These are phyloP conservation scores for Mythimna vitellina DNA, from an alignment of 2,888 invertebrate species.

Conservation along the genomic window DNA sequence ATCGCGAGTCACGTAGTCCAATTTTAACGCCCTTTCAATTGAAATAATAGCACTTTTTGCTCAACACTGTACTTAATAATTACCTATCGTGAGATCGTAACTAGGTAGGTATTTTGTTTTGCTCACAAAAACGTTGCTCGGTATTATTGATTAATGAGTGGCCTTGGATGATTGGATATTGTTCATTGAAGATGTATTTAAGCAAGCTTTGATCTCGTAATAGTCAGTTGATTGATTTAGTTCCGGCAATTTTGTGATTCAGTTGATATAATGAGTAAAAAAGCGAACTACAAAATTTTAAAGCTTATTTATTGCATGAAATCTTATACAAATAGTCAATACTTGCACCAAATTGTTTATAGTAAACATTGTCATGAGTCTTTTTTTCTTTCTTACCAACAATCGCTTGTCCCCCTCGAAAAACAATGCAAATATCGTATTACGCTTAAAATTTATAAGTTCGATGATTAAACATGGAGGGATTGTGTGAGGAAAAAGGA, in stretches of 20 bases:
- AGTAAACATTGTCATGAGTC: no score
- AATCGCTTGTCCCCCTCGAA: no score
- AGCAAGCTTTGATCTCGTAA: conserved; percentile 15
- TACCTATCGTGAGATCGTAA: conserved; percentile 21
- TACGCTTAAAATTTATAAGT: no score
- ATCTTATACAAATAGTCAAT: neutral
- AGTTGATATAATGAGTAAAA: conserved; percentile 3
- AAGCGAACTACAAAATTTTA: neutral
- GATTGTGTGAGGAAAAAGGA: no score
- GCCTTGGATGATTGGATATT: conserved; percentile 32
- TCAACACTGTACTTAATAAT: conserved; percentile 40
- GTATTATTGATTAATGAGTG: conserved; percentile 7
- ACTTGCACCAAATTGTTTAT: no score
- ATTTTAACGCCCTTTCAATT: conserved; percentile 47
- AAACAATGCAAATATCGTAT: no score
- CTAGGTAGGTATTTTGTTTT: conserved; percentile 4
- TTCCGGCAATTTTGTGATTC: conserved; percentile 6
- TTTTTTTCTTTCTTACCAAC: no score
- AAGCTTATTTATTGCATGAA: neutral
- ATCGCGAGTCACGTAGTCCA: conserved; percentile 46
- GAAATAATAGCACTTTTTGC: conserved; percentile 54
- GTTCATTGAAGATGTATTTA: conserved; percentile 30
- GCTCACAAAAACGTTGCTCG: conserved; percentile 38
- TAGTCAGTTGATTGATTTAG: conserved; percentile 6
- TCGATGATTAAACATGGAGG: no score